Evolutionary conservation across 1,140 invertebrate species (phyloP), one percentile per base, ranked within the genome.

Genomic region (Bombus ignitus): DNA sequence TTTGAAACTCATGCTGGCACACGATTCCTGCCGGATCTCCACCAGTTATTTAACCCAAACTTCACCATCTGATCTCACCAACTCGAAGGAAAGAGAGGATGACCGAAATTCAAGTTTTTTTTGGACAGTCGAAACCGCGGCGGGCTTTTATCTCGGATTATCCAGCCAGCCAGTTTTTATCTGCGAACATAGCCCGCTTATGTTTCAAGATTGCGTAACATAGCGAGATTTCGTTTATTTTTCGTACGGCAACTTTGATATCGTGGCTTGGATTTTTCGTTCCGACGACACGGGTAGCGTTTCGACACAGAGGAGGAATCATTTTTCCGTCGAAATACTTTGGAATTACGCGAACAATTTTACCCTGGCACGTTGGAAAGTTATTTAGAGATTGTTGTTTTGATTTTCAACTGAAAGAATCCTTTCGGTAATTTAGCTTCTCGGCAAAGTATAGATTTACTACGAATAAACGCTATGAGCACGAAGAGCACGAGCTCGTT

Each of bases 81-180:
- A 53, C 81, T 68, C 25, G 44, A 15, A 32, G 32, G 47, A n/a
- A 37, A 28, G 57, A 53, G 66, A 2, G 28, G 8, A 47, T 28
- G 68, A 73, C 12, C 74, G 62, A 57, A 83, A 77, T 66, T 53
- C 44, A 35, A n/a, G 35, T 68, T 70, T 57, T 77, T 76, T 75
- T 53, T 15, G 0, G 32, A 57, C 37, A n/a, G 13, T 59, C 18
- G 53, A 32, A 28, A 47, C 25, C 81, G 44, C 6, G 35, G 15
- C 57, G 15, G 35, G 37, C 82, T 78, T 83, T 71, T 78, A 83
- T 78, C 73, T 78, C 47, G 81, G 65, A 83, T 70, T 66, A 59
- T 44, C 65, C 65, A 22, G 62, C 44, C 72, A 65, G 35, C 59
- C 59, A 59, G 65, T 70, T 78, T 78, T 70, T 35, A 42, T 37